Evolutionary conservation across 1,140 invertebrate species (phyloP), one percentile per base, ranked within the genome.

Genomic region (Leucophenga varia): DNA sequence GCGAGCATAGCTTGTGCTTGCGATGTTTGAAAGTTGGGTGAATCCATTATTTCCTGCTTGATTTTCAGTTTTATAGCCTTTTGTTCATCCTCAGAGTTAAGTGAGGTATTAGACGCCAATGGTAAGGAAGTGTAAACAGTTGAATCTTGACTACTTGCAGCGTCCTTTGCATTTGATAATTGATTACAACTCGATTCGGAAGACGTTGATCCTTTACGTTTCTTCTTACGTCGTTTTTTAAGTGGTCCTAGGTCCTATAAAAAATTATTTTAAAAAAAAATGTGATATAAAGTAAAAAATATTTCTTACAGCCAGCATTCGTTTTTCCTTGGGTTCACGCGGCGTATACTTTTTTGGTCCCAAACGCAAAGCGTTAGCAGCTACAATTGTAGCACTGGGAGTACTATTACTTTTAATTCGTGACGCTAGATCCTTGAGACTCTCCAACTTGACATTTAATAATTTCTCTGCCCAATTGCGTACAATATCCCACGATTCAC

Each of bases 151-250:
- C 49, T 67, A 43, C 39, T 68, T 14, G 45, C 43, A 28, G 9
- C 51, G 43, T 56, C 51, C 9, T 54, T 42, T 28, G 54, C 32
- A 9, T 54, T 39, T 12, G 40, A 42, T 16, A 49, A 22, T 38
- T 72, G 69, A 54, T 64, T 69, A 43, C 61, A 72, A 25, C 63
- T 70, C 14, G 71, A 74, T 35, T 74, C 71, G 0, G 71, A 74
- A 3, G 71, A 74, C 22, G 71, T 64, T 2, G 72, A 74, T 1
- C 71, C 71, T 38, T 72, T 74, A 32, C 71, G 71, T 43, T 74
- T 74, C 57, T 74, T 74, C 59, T 74, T 74, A 28, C 72, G 64
- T 4, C 72, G 55, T 37, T 74, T 74, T 43, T 74, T 74, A 17
- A 74, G 42, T 2, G 71, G 71, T 17, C 71, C 68, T 55, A 71